Evolutionary conservation across 2,797 vertebrate species (phyloP).

Genomic region (Cynodonichthys magdalenae): DNA sequence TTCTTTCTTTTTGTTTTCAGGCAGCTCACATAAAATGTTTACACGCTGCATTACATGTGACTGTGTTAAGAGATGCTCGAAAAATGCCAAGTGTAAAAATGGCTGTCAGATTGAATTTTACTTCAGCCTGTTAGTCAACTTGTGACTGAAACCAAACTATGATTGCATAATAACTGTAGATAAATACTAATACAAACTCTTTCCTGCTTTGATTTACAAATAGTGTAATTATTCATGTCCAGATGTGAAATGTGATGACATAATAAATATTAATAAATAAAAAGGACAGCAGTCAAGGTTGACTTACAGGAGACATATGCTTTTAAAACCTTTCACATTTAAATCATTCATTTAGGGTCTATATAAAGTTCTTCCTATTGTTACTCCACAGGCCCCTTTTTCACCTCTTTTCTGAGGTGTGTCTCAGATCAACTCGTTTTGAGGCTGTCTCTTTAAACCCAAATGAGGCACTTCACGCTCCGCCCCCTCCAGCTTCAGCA

Average conservation of each 20-base stretch:
- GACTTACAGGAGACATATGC: too few relatives aligned
- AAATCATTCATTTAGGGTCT: too few relatives aligned
- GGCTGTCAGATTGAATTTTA: constrained; percentile 3
- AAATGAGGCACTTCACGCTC: too few relatives aligned
- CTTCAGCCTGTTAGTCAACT: background rate
- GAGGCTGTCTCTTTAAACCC: too few relatives aligned
- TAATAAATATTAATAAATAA: too few relatives aligned
- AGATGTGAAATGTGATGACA: background rate
- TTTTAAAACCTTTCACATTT: too few relatives aligned
- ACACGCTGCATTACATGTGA: constrained; percentile 2
- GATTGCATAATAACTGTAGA: constrained; percentile 1
- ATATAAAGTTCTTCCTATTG: too few relatives aligned
- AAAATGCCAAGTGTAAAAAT: constrained; percentile 3
- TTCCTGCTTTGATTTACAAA: background rate
- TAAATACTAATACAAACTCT: background rate
- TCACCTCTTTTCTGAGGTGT: too few relatives aligned
- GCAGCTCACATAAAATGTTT: constrained; percentile 3
- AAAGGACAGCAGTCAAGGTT: background rate
- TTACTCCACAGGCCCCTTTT: too few relatives aligned
- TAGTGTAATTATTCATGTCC: background rate
- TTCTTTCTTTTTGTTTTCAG: background rate
- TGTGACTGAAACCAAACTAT: constrained; percentile 12
- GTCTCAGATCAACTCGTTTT: too few relatives aligned
- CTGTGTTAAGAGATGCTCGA: background rate
- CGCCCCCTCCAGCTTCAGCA: too few relatives aligned